These are phyloP conservation scores for Polia nebulosa DNA, from an alignment of 2,888 invertebrate genomes.

Conservation along the genomic window DNA sequence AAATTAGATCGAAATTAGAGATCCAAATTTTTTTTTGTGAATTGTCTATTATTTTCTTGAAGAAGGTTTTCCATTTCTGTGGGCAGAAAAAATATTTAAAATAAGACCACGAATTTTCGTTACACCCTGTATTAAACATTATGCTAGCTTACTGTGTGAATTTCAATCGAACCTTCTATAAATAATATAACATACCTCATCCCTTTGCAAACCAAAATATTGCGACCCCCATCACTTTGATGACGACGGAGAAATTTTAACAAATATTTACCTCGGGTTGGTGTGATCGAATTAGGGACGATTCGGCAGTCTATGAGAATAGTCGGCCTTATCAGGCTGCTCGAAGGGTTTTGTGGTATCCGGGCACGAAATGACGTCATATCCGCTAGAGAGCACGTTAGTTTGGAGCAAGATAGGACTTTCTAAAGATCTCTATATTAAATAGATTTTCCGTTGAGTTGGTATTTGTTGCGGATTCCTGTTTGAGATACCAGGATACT, in stretches of 20 bases:
- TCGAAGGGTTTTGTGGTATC: conserved; percentile 30
- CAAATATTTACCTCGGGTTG: conserved; percentile 48
- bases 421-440: neutral
- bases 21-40: no score
- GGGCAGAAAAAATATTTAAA: no score
- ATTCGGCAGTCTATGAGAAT: conserved; percentile 28
- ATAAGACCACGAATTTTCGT: no score
- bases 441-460: conserved; percentile 17
- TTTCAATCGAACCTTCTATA: conserved; percentile 20
- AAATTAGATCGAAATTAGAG: no score
- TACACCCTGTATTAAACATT: no score
- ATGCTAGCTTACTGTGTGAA: conserved; percentile 1
- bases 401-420: conserved; percentile 40
- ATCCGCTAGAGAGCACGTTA: conserved; percentile 28
- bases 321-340: conserved; percentile 43
- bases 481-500: neutral
- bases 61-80: no score
- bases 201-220: conserved; percentile 17
- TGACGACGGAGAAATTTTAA: conserved; percentile 26
- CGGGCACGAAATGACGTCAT: conserved; percentile 47
- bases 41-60: no score
- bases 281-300: conserved; percentile 48
- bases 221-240: conserved; percentile 21
- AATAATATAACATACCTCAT: conserved; percentile 8
- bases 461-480: neutral